Conservation (phyloP, 2,113 vertebrate species). For the Pelecanoides urinatrix region DNA sequence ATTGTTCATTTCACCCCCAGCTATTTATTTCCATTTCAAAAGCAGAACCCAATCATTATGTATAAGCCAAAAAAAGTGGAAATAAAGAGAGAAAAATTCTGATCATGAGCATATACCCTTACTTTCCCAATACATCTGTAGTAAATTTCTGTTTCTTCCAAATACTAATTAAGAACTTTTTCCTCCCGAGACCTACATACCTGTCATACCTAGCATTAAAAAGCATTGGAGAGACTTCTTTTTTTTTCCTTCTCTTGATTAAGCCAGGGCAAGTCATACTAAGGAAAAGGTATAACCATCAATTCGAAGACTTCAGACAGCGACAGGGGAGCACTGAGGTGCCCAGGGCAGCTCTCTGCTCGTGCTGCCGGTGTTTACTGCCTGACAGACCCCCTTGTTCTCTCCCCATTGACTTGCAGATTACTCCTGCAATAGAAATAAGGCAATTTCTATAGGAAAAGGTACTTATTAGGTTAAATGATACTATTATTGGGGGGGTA, state of each 20-base stretch:
- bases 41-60: not conserved
- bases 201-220: not conserved
- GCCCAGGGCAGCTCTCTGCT: not conserved
- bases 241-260: too few species aligned
- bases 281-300: not conserved
- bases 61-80: not conserved
- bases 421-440: not conserved
- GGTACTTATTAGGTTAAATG: not conserved
- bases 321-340: fast-evolving
- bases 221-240: not conserved
- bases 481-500: fast-evolving
- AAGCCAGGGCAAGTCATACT: not conserved
- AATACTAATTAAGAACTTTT: not conserved
- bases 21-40: not conserved
- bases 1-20: not conserved
- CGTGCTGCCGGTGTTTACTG: not conserved
- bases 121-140: not conserved
- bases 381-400: not conserved
- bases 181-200: not conserved
- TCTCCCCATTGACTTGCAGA: not conserved
- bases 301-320: not conserved
- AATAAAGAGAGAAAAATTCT: not conserved
- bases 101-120: not conserved
- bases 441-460: not conserved
- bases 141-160: not conserved